Evolutionary conservation across 2,888 invertebrate species (phyloP).

Genomic region (Ptilodon capucinus): DNA sequence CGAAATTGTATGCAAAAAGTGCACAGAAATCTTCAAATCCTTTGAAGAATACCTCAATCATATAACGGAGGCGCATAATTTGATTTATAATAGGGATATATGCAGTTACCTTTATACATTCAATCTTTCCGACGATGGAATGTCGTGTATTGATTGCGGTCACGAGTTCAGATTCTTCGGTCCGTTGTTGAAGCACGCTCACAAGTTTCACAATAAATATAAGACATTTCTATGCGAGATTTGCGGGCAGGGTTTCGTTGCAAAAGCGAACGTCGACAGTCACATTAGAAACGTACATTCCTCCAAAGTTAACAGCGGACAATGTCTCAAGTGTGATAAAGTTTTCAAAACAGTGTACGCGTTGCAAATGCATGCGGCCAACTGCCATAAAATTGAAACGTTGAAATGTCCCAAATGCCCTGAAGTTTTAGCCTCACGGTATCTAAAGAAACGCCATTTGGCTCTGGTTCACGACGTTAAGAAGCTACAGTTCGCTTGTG

Average conservation of each 20-base stretch:
- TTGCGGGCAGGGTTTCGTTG: slow-evolving; percentile 62
- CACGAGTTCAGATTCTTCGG: slow-evolving; percentile 54
- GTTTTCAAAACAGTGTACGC: slow-evolving; percentile 39
- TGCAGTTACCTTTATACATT: slow-evolving; percentile 40
- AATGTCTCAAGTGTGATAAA: slow-evolving; percentile 43
- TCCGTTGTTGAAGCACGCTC: slow-evolving; percentile 44
- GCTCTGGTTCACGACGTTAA: no score
- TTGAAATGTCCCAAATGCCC: slow-evolving; percentile 61
- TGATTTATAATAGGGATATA: slow-evolving; percentile 40
- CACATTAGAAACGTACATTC: slow-evolving; percentile 56
- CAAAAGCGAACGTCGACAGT: slow-evolving; percentile 47
- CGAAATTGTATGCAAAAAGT: slow-evolving; percentile 46
- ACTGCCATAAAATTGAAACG: slow-evolving; percentile 20
- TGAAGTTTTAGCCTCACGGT: no score
- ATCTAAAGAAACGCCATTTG: no score
- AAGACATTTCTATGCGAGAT: slow-evolving; percentile 53
- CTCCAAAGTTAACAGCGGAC: slow-evolving; percentile 13
- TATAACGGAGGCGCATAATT: slow-evolving; percentile 28
- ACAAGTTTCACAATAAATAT: slow-evolving; percentile 50
- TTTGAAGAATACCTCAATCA: slow-evolving; percentile 46
- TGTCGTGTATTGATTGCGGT: slow-evolving; percentile 52
- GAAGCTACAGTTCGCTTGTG: no score
- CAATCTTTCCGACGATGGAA: slow-evolving; percentile 45
- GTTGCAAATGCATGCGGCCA: slow-evolving; percentile 34
- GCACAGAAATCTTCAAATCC: slow-evolving; percentile 26